Evolutionary conservation across 1,140 invertebrate species (phyloP).

Genomic region (Agrypnia vestita): DNA sequence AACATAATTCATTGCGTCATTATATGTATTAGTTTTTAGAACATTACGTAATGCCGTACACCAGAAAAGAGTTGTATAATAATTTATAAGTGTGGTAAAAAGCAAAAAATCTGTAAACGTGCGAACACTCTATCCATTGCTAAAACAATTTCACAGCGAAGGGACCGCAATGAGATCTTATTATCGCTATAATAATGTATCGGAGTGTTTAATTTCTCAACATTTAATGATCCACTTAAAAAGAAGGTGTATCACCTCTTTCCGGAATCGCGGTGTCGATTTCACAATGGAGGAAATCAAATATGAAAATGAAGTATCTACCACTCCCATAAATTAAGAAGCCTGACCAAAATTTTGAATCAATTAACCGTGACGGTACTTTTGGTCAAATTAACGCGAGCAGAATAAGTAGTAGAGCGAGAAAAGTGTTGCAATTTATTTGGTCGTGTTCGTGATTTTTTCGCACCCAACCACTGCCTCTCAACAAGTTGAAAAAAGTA

Average conservation of each 20-base stretch:
- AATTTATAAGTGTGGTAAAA: background rate
- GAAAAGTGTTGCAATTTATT: background rate
- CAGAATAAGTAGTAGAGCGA: conserved; percentile 14
- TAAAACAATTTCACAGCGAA: conserved; percentile 11
- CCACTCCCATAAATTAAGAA: background rate
- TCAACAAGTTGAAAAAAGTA: too few relatives aligned
- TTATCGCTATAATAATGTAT: conserved; percentile 16
- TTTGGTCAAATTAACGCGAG: background rate
- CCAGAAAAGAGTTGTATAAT: conserved; percentile 19
- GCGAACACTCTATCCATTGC: conserved; percentile 4
- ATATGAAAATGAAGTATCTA: conserved; percentile 13
- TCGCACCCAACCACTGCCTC: too few relatives aligned
- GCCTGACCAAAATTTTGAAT: background rate
- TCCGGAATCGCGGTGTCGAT: conserved; percentile 1
- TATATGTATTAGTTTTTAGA: background rate
- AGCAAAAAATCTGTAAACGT: background rate
- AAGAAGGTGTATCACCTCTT: conserved; percentile 2
- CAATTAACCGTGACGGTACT: background rate
- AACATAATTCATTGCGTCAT: background rate
- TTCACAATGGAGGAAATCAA: conserved; percentile 31
- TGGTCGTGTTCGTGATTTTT: too few relatives aligned
- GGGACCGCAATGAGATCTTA: conserved; percentile 14
- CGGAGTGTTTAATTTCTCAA: conserved; percentile 5
- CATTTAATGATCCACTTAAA: background rate
- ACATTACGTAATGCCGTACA: background rate